A percentile compares a stretch with the other conserved stretches of the same genome.
Conservation (phyloP, 2,888 invertebrate species). For the Anthophora plumipes region DNA sequence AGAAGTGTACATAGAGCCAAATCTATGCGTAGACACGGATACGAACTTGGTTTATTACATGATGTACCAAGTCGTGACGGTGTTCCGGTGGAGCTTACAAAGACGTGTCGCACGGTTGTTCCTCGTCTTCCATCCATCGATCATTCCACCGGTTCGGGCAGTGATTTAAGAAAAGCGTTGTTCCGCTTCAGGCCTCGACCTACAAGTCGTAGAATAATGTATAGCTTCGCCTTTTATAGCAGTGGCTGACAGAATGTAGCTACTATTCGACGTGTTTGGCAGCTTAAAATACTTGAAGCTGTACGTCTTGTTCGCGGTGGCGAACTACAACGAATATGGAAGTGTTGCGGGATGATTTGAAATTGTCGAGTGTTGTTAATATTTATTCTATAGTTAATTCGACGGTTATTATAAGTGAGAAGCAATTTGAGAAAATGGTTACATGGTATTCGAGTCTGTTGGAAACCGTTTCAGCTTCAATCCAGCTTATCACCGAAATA, state of each 20-base stretch:
- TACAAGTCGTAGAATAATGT: slow-evolving; percentile 1
- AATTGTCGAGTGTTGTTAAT: neutral
- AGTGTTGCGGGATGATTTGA: neutral
- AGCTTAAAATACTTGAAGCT: neutral
- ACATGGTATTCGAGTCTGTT: too few relatives aligned
- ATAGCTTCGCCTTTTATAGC: slow-evolving; percentile 3
- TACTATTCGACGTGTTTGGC: neutral
- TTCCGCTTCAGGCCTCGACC: slow-evolving; percentile 7
- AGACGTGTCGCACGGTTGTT: slow-evolving; percentile 9
- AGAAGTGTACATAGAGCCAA: neutral
- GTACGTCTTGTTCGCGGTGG: neutral
- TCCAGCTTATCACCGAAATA: too few relatives aligned
- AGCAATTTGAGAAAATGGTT: too few relatives aligned
- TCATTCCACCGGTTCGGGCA: neutral
- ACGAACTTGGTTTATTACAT: neutral
- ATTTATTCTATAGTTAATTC: too few relatives aligned
- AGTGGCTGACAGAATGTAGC: neutral
- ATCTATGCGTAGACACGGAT: slow-evolving; percentile 31
- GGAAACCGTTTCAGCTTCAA: too few relatives aligned
- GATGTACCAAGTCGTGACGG: slow-evolving; percentile 22
- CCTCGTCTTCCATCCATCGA: slow-evolving; percentile 13
- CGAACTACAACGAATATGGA: neutral
- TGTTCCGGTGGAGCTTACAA: slow-evolving; percentile 3
- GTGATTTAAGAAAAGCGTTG: slow-evolving; percentile 2
- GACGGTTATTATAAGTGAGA: too few relatives aligned